Base-by-base conservation (phyloP, 2,113 vertebrate genomes). In the Oncorhynchus nerka region DNA sequence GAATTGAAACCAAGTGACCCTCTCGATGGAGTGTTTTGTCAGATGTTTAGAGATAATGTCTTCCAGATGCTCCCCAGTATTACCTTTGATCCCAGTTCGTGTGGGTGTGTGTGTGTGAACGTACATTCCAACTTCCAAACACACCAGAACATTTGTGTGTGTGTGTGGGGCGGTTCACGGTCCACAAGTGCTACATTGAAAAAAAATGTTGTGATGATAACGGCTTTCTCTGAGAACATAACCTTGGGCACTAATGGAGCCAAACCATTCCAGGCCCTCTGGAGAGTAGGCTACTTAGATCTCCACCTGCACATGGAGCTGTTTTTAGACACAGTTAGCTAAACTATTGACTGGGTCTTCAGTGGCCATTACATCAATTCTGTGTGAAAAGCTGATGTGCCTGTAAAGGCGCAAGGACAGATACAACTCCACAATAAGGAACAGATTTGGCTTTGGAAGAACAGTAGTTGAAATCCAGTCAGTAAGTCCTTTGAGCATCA, bases 321-420 rank as follows among this genome's bases (percentile, higher is more conserved):
- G 51, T 61, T 61, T 5, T 20, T 61, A 6, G 57, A 6, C 3
- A 64, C 79, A 71, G 78, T 77, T 83, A 83, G 78, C 61, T 78
- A 4, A 81, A 75, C 66, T 75, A 86, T 88, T 85, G 86, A 89
- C 87, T 79, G 80, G 51, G 69, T 30, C 68, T 68, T 5, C 26
- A 32, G 66, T 61, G 64, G 24, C 28, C 30, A 32, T 32, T 32
- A 32, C 66, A 30, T 39, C 7, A 11, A 7, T 16, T 32, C 12
- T 3, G 13, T 51, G 49, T 51, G 49, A 51, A 51, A 51, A 4
- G 49, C 11, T 15, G 49, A 11, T 12, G 13, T 11, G 3, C 49
- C 49, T 15, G 49, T 12, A 51, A 51, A 51, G 13, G 15, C 13
- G 2, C 15, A 15, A 51, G 49, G 13, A 12, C 49, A 51, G 49